These are phyloP conservation scores for Harpagoxenus sublaevis DNA, from an alignment of 2,888 invertebrate species.

Conservation along the genomic window DNA sequence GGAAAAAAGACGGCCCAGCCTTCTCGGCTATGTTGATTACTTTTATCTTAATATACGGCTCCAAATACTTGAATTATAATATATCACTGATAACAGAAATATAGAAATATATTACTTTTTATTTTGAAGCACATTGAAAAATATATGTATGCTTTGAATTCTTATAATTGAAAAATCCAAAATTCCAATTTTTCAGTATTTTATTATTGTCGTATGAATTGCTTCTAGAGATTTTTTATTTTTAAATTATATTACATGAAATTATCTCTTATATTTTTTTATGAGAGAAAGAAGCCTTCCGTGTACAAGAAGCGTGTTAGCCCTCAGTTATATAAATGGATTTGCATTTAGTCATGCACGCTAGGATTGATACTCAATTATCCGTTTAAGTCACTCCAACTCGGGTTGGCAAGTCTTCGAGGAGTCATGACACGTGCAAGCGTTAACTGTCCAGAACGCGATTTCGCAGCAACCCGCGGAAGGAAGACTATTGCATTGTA, in stretches of 20 bases:
- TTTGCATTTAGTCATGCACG: constrained; percentile 37
- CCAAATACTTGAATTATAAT: not conserved
- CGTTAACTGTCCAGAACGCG: constrained; percentile 35
- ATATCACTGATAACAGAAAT: not conserved
- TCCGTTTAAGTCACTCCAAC: constrained; percentile 23
- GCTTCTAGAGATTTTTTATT: not conserved
- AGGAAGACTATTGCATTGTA: constrained; percentile 51
- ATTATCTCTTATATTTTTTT: not conserved
- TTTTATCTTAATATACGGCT: not conserved
- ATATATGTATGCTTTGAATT: not conserved
- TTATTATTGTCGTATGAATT: not conserved
- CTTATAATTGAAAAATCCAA: not conserved
- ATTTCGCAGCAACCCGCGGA: constrained; percentile 41
- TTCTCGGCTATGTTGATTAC: not conserved
- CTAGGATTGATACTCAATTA: constrained; percentile 28
- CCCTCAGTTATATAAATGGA: constrained; percentile 34
- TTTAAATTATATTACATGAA: not conserved
- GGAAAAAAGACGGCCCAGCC: not conserved
- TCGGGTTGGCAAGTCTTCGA: constrained; percentile 6
- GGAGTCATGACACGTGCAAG: constrained; percentile 20
- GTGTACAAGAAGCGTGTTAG: not conserved
- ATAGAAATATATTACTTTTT: not conserved
- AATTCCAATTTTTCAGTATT: not conserved
- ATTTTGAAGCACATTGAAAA: not conserved
- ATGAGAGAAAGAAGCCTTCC: not conserved